Evolutionary conservation across 53 echinoderm and acorn worm genomes (phyloP).

Genomic region (Antedon mediterranea): DNA sequence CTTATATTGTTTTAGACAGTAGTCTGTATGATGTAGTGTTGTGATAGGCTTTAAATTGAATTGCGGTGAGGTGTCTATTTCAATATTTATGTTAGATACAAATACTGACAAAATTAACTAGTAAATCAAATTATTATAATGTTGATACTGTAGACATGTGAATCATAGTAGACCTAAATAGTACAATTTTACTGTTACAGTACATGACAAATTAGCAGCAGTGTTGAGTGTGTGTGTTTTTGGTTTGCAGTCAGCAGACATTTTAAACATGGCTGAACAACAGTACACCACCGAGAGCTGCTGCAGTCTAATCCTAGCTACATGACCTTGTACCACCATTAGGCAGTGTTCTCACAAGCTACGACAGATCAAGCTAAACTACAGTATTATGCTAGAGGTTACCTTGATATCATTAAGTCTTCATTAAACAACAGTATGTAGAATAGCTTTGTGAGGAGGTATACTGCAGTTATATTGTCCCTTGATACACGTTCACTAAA

Average conservation of each 20-base stretch:
- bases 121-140: too few relatives aligned
- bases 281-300: neutral
- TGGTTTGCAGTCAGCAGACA: neutral
- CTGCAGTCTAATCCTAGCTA: neutral
- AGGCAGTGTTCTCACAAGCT: neutral
- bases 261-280: neutral
- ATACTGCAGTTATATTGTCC: neutral
- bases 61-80: too few relatives aligned
- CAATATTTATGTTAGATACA: too few relatives aligned
- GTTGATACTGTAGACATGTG: too few relatives aligned
- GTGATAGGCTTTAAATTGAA: too few relatives aligned
- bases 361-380: neutral
- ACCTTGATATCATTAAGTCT: neutral
- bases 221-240: neutral
- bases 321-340: neutral
- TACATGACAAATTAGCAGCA: too few relatives aligned
- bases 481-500: neutral
- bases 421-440: neutral
- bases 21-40: too few relatives aligned
- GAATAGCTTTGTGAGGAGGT: neutral
- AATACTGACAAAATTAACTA: too few relatives aligned
- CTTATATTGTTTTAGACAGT: too few relatives aligned
- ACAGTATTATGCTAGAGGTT: neutral
- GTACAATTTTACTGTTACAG: too few relatives aligned
- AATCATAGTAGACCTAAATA: too few relatives aligned